Evolutionary conservation across 1,140 invertebrate genomes (phyloP).

Genomic region (Homarus americanus): DNA sequence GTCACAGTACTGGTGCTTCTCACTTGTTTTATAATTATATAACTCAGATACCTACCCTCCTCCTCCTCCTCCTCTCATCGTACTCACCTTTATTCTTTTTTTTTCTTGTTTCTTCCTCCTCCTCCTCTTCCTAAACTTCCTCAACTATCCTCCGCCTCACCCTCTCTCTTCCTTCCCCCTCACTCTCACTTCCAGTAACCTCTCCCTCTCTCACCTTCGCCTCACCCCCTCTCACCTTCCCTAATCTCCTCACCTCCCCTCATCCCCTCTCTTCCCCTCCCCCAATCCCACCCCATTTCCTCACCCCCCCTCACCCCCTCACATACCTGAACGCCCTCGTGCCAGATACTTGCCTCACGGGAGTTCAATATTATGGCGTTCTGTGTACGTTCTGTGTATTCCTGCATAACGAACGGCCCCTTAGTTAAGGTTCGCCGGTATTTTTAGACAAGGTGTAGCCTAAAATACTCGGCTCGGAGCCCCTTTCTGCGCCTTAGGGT

Average conservation of each 20-base stretch:
- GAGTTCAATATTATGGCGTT: not conserved
- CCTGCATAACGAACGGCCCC: not conserved
- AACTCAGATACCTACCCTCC: too few relatives aligned
- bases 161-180: not conserved
- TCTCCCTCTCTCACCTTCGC: not conserved
- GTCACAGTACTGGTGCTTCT: too few relatives aligned
- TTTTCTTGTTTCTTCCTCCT: too few relatives aligned
- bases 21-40: too few relatives aligned
- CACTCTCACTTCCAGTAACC: not conserved
- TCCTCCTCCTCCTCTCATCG: too few relatives aligned
- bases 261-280: not conserved
- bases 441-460: not conserved
- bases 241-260: not conserved
- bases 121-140: slow-evolving; percentile 14
- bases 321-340: not conserved
- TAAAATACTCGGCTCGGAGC: not conserved
- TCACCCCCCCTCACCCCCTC: not conserved
- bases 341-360: not conserved
- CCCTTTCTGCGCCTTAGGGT: not conserved
- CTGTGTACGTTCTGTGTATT: not conserved
- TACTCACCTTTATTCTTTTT: too few relatives aligned
- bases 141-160: not conserved
- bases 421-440: not conserved
- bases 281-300: not conserved
- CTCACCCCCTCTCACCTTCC: slow-evolving; percentile 20